Base-by-base conservation (phyloP, 2,888 invertebrate genomes). In the Caenorhabditis sp. region DNA sequence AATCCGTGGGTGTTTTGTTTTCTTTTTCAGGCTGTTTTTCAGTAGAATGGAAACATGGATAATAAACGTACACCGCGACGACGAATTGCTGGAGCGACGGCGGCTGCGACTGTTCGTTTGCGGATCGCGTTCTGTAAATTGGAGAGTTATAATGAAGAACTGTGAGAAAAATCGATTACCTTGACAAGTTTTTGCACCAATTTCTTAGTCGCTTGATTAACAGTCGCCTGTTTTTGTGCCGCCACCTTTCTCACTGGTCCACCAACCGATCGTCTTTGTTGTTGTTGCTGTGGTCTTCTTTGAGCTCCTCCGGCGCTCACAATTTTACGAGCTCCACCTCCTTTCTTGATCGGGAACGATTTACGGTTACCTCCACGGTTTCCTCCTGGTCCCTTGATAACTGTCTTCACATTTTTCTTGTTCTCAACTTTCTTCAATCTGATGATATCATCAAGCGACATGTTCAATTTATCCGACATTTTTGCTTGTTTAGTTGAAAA, bases 381-480 rank as follows among this genome's bases (percentile, higher is more conserved):
- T 1, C 53, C 52, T 27, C 23, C 36, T 25, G 63, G 10, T 21
- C 58, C 63, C 25, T 56, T 63, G n/a, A 31, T 25, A n/a, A n/a
- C n/a, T 1, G 5, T n/a, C 20, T 31, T 56, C 1, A n/a, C 23
- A 17, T 58, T 64, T 27, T 67, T 66, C 27, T 62, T 68, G 23
- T 64, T 27, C 1, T 36, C 56, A 2, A 27, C 36, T 12, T 53
- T 59, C 25, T 68, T 69, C 59, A 52, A 27, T 59, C 64, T 74
- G 67, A 74, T 74, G 36, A 74, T 74, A 1, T 74, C 74, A 54
- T 74, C 74, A 49, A 74, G 62, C 0, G 74, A 64, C 74, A 74
- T 74, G 38, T 64, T 70, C 54, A 74, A 49, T 56, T 67, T 74
- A 36, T 70, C 69, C 26, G 27, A 10, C 26, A 56, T 56, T 17